Base-by-base conservation (phyloP, 2,797 vertebrate species). In the Fratercula arctica region DNA sequence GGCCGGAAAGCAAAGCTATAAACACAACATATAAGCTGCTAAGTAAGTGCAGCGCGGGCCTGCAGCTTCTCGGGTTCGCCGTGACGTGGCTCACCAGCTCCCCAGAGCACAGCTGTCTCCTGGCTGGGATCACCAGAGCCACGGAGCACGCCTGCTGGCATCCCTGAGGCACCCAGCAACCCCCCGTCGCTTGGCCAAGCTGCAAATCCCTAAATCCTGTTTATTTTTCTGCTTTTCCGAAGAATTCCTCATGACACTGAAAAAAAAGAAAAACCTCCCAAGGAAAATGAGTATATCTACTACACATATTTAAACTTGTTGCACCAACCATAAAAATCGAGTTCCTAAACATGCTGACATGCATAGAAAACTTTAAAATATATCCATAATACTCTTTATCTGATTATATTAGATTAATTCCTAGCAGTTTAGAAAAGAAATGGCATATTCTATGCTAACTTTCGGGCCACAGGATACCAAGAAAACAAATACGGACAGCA, bases 91-190 rank as follows among this genome's bases (percentile, higher is more conserved):
- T 56, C 4, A 0, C 24, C 60, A 67, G 6, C 48, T 67, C 46
- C 46, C 35, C 1, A 0, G 37, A 24, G 54, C 39, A 24, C 13
- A 39, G 56, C 28, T 16, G 19, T 13, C 56, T 72, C 46, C 66
- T 50, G 41, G 26, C 35, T 39, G 41, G 54, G 24, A 31, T 37
- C 28, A 39, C 61, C 29, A 39, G 41, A 28, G 61, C 51, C 61
- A 59, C 0, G 0, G 37, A 31, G 14, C 35, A 11, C 0, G 1
- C 18, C 39, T 39, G 33, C n/a, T 4, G 33, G 35, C 2, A 0
- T 33, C 56, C 53, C 43, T 19, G 4, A 39, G 21, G 41, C 28
- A 64, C 2, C 0, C 2, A 1, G 56, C 16, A 63, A 66, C 12
- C 9, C 50, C 8, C 20, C 21, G 31, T 10, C 9, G 3, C 10